Evolutionary conservation across 2,113 vertebrate species (phyloP).

Genomic region (Rhynchomys soricoides): DNA sequence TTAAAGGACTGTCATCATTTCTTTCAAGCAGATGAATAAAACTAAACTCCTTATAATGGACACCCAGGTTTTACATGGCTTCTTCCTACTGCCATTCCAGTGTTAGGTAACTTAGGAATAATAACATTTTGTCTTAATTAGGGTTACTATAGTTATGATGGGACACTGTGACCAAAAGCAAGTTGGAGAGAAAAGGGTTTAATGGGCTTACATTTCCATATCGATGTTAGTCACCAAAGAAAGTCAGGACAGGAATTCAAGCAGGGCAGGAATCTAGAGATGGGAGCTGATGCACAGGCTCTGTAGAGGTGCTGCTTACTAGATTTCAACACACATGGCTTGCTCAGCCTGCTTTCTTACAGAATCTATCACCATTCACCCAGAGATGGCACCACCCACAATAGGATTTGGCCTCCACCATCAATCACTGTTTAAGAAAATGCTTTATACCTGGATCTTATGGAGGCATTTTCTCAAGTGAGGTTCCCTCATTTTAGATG

Average conservation of each 20-base stretch:
- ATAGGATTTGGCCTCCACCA: neutral
- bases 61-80: neutral
- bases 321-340: neutral
- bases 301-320: neutral
- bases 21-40: conserved; percentile 19
- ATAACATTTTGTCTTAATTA: neutral
- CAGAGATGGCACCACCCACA: neutral
- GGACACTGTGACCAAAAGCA: neutral
- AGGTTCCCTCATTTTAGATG: neutral
- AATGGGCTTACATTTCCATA: neutral
- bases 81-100: too few species aligned
- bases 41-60: neutral
- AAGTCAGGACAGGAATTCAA: neutral
- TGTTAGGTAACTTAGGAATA: neutral
- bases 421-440: neutral
- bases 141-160: neutral
- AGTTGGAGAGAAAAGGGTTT: neutral
- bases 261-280: neutral
- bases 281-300: neutral
- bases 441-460: neutral
- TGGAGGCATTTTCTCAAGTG: neutral
- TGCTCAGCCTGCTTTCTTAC: neutral
- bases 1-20: conserved; percentile 1
- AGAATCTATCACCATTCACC: neutral
- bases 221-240: neutral